Base-by-base conservation (phyloP, 1,140 invertebrate genomes). In the Tetramorium parvispinum region DNA sequence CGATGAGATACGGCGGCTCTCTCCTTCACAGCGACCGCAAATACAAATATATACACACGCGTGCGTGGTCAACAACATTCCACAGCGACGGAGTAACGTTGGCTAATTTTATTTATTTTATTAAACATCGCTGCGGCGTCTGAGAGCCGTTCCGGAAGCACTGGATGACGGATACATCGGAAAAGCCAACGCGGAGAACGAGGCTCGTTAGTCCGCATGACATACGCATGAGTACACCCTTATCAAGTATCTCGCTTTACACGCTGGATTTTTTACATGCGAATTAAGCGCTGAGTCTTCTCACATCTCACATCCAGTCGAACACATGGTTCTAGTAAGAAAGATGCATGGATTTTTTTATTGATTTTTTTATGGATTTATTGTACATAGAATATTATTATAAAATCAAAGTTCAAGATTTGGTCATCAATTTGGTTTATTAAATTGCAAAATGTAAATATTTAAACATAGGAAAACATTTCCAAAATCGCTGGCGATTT, bases 41-140 rank as follows among this genome's bases (percentile, higher is more conserved):
- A 88, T 37, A 40, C 63, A 55, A 59, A 66, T 61, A 57, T 55
- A 78, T 7, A 32, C 55, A 16, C n/a, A 13, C 32, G 21, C n/a
- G 21, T 10, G 24, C 16, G 51, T 59, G 65, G 24, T 59, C 46
- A 57, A 57, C 79, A 65, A 59, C 51, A 55, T 63, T 76, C 57
- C 68, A 46, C 4, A 3, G 27, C 43, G 70, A 46, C 82, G 46
- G 51, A 71, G 85, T 70, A 40, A 81, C 63, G 76, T 70, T 46
- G 53, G 40, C 79, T 89, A 87, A 89, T 86, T 86, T 86, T 86
- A 76, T 89, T 89, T 86, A 37, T 18, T 57, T 66, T 85, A 86
- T 81, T 88, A 88, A 76, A 79, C 59, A 32, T 77, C 63, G 21
- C 3, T 11, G 13, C 6, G 8, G 40, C 2, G 27, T 57, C 51